These are phyloP conservation scores for Botrylloides violaceus DNA, from an alignment of 23 tunicate genomes.

Conservation along the genomic window DNA sequence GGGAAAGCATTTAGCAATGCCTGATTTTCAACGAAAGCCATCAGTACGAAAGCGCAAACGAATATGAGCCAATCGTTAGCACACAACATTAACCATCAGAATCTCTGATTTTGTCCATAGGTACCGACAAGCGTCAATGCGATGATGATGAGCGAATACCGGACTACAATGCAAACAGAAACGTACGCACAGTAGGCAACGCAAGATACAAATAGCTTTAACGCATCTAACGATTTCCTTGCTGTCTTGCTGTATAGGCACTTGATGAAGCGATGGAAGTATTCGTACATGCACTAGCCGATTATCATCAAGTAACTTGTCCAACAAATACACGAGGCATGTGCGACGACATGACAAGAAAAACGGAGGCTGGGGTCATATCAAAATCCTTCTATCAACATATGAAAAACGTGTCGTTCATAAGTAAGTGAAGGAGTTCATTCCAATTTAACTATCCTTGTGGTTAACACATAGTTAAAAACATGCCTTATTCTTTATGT, in stretches of 20 bases:
- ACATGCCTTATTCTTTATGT: neutral
- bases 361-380: constrained; percentile 22
- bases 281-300: constrained; percentile 24
- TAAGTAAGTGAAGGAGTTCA: constrained; percentile 26
- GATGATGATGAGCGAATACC: constrained; percentile 9
- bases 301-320: constrained; percentile 5
- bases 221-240: neutral
- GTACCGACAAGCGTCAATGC: neutral
- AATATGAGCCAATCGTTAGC: too few species aligned
- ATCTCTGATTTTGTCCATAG: too few species aligned
- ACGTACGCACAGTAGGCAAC: neutral
- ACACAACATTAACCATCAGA: too few species aligned
- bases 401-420: constrained; percentile 22
- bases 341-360: neutral
- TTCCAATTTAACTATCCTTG: neutral
- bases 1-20: too few species aligned
- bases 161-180: neutral
- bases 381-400: constrained; percentile 13
- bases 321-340: constrained; percentile 3
- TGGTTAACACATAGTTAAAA: too few species aligned
- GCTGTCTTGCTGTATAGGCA: constrained; percentile 6
- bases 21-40: too few species aligned
- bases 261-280: constrained; percentile 38
- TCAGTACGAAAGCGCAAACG: too few species aligned
- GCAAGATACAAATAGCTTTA: neutral